Base-by-base conservation (phyloP, 2,113 vertebrate genomes). In the Eleginops maclovinus region DNA sequence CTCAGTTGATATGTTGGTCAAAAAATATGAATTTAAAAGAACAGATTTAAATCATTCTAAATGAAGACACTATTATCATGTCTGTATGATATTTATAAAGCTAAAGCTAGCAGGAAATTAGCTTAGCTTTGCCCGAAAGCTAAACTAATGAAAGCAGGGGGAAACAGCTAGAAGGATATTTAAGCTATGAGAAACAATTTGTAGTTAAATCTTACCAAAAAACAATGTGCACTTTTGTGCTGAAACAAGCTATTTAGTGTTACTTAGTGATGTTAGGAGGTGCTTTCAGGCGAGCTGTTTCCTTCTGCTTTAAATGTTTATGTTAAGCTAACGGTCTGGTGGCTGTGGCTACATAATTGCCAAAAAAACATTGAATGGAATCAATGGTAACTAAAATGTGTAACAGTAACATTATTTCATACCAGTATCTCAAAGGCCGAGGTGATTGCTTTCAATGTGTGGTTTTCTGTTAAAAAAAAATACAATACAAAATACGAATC, bases 291-390 rank as follows among this genome's bases (percentile, higher is more conserved):
- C 62, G 24, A 53, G 16, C 26, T 4, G 22, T 43, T 53, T 46
- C 14, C 36, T 4, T 1, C 1, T 5, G n/a, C 43, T 47, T 51
- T 11, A 17, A 10, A 13, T 24, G 24, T 63, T 69, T 51, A 43
- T 67, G 73, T 66, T 60, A 65, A 69, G 47, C 51, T 62, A 53
- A 59, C 28, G 1, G 17, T 15, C 4, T n/a, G 4, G 4, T 41
- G 5, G 15, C 17, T 44, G 41, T 12, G 41, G 16, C n/a, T 31
- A 41, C 2, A 24, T 15, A 14, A 40, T 41, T 40, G 8, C 1
- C 9, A n/a, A 14, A 21, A 7, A 47, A 6, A 36, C 12, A 53
- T 4, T n/a, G 36, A 72, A 31, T 17, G 13, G 13, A n/a, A n/a
- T n/a, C n/a, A n/a, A n/a, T n/a, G n/a, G n/a, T n/a, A 36, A 36